These are phyloP conservation scores for Agrochola lota DNA, from an alignment of 2,888 invertebrate genomes.

Conservation along the genomic window DNA sequence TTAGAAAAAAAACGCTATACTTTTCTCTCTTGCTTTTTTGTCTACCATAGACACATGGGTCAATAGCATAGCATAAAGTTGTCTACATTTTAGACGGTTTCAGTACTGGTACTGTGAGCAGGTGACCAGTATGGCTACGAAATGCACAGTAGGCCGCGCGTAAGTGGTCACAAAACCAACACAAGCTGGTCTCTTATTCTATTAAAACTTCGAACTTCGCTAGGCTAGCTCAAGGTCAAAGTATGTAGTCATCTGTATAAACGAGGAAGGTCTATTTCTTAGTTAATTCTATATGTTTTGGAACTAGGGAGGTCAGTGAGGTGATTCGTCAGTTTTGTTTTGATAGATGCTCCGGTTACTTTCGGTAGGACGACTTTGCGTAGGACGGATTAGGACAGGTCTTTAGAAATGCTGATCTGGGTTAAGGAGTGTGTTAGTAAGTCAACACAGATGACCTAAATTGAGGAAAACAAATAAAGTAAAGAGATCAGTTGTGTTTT, in stretches of 20 bases:
- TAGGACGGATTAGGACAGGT: constrained; percentile 40
- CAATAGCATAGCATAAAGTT: background rate
- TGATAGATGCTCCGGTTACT: constrained; percentile 52
- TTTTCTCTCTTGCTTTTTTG: background rate
- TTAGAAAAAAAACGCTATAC: background rate
- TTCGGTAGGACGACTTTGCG: constrained; percentile 34
- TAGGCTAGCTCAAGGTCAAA: background rate
- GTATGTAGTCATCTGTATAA: background rate
- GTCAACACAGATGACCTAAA: constrained; percentile 25
- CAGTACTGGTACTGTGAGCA: background rate
- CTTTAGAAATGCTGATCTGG: constrained; percentile 34
- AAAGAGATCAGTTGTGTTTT: background rate
- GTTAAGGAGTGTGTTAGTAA: constrained; percentile 25
- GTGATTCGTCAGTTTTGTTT: constrained; percentile 65
- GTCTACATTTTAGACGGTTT: no score
- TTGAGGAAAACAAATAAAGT: constrained; percentile 1
- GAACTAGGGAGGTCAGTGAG: constrained; percentile 66
- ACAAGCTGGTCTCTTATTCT: background rate
- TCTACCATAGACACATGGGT: background rate
- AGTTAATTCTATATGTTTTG: constrained; percentile 16
- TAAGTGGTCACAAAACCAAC: no score
- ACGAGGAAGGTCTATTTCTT: constrained; percentile 8
- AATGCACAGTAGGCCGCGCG: no score
- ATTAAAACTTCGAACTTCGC: background rate
- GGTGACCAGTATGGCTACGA: background rate